These are phyloP conservation scores for Mimachlamys varia DNA, from an alignment of 2,888 invertebrate genomes.

Conservation along the genomic window DNA sequence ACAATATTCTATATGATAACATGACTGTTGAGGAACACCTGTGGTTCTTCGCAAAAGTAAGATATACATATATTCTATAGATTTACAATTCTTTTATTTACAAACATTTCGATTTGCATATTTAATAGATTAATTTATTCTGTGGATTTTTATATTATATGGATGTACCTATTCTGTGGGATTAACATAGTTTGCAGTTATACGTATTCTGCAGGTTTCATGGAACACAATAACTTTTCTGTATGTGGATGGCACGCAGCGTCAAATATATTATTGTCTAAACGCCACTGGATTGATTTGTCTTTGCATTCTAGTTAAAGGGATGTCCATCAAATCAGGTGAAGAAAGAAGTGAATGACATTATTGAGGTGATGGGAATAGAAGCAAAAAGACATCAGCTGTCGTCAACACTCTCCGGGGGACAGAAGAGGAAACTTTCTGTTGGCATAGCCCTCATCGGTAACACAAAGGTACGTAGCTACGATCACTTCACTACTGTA, in stretches of 20 bases:
- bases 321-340: conserved; percentile 64
- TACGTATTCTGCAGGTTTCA: too few relatives aligned
- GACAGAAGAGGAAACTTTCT: conserved; percentile 79
- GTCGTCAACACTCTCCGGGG: conserved; percentile 75
- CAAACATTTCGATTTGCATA: too few relatives aligned
- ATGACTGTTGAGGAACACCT: conserved; percentile 92
- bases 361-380: conserved; percentile 76
- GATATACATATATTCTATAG: too few relatives aligned
- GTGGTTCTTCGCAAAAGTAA: conserved; percentile 89
- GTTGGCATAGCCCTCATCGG: conserved; percentile 80
- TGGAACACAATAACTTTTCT: too few relatives aligned
- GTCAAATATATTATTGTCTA: too few relatives aligned
- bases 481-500: too few relatives aligned
- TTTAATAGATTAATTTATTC: background rate
- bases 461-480: conserved; percentile 75
- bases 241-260: too few relatives aligned
- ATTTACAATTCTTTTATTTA: too few relatives aligned
- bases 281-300: too few relatives aligned
- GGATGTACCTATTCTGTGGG: too few relatives aligned
- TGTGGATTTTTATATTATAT: too few relatives aligned
- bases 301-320: conserved; percentile 64
- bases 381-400: conserved; percentile 65
- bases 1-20: conserved; percentile 91
- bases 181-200: too few relatives aligned
- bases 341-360: conserved; percentile 68